Evolutionary conservation across 2,888 invertebrate genomes (phyloP).

Genomic region (Dicranocentrus wangi): DNA sequence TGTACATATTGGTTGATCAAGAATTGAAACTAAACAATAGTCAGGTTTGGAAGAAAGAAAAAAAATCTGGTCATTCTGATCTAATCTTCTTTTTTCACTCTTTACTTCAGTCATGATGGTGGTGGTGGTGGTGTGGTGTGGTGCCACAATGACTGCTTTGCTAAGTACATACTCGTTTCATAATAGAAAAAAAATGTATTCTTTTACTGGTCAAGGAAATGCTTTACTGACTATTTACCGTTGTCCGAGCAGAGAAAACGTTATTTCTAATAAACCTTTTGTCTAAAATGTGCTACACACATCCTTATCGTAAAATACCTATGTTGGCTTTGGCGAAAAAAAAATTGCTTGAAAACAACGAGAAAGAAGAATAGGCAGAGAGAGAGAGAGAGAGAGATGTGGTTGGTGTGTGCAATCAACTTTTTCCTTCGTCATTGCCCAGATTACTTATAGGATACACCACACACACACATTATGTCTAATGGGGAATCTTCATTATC

Average conservation of each 20-base stretch:
- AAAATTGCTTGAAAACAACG: neutral
- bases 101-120: neutral
- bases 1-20: slow-evolving; percentile 21
- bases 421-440: slow-evolving; percentile 1
- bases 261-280: slow-evolving; percentile 60
- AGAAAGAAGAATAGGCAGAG: neutral
- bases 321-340: neutral
- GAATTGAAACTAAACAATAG: slow-evolving; percentile 6
- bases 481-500: slow-evolving; percentile 7
- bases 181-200: slow-evolving; percentile 12
- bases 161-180: slow-evolving; percentile 7
- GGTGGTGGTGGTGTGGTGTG: neutral
- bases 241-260: slow-evolving; percentile 57
- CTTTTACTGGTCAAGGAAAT: slow-evolving; percentile 64
- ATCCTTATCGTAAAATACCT: slow-evolving; percentile 12
- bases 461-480: too few relatives aligned
- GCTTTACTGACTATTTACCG: slow-evolving; percentile 59
- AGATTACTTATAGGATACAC: neutral
- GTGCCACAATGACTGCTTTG: slow-evolving; percentile 43
- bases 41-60: slow-evolving; percentile 20
- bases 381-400: too few relatives aligned
- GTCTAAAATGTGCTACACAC: slow-evolving; percentile 35
- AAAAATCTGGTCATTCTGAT: slow-evolving; percentile 36
- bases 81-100: slow-evolving; percentile 19
- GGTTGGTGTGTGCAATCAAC: slow-evolving; percentile 20